Evolutionary conservation across 2,888 invertebrate species (phyloP).

Genomic region (Agrotis ipsilon): DNA sequence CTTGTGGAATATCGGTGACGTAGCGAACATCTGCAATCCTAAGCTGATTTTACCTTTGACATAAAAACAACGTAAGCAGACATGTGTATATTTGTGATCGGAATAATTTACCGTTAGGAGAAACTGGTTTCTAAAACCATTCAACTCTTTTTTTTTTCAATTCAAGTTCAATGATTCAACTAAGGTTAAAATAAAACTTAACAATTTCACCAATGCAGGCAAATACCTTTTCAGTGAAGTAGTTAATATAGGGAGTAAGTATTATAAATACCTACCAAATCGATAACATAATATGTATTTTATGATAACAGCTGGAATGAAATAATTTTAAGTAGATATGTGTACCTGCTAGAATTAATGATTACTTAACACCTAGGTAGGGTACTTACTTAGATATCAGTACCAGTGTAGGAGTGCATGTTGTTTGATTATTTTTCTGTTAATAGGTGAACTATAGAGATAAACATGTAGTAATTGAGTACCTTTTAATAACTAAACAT

Average conservation of each 20-base stretch:
- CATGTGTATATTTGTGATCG: constrained; percentile 14
- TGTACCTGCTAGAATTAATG: background rate
- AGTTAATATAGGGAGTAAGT: background rate
- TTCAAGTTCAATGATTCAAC: constrained; percentile 22
- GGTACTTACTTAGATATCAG: background rate
- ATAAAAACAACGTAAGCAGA: constrained; percentile 6
- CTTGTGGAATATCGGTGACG: constrained; percentile 39
- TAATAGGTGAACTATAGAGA: background rate
- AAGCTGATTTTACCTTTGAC: constrained; percentile 34
- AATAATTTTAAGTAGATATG: constrained; percentile 1
- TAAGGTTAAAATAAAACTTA: background rate
- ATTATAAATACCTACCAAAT: background rate
- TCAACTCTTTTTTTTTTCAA: constrained; percentile 11
- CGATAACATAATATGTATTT: background rate
- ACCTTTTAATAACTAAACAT: too few relatives aligned
- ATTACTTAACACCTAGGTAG: background rate
- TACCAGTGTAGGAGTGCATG: background rate
- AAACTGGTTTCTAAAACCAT: constrained; percentile 43
- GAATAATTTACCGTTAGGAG: constrained; percentile 44
- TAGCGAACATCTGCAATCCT: constrained; percentile 39
- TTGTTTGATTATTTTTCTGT: background rate
- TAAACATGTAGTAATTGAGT: background rate
- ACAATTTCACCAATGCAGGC: background rate
- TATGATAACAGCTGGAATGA: constrained; percentile 6
- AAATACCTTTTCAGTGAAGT: background rate